These are phyloP conservation scores for Megatriorchis doriae DNA, from an alignment of 2,113 vertebrate genomes.

Conservation along the genomic window DNA sequence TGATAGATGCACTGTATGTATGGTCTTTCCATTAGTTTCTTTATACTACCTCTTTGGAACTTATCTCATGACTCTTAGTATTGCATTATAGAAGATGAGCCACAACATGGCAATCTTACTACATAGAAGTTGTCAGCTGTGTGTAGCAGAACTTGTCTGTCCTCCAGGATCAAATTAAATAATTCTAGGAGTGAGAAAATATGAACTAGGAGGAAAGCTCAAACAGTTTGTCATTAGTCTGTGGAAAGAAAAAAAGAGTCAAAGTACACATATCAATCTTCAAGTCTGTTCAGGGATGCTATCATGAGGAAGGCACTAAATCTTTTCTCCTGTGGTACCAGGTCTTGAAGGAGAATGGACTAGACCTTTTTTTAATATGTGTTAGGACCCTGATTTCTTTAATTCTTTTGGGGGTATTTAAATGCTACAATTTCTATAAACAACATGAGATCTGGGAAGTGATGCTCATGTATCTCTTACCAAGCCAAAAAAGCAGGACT, in stretches of 20 bases:
- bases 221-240: neutral
- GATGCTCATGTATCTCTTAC: neutral
- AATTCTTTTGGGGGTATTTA: neutral
- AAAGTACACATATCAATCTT: neutral
- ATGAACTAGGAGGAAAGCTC: neutral
- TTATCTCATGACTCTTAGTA: neutral
- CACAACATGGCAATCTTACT: neutral
- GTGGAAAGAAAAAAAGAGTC: neutral
- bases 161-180: neutral
- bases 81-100: neutral
- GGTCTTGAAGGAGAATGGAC: neutral
- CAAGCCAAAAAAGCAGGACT: neutral
- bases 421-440: neutral
- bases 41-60: neutral
- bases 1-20: neutral
- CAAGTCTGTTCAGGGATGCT: neutral
- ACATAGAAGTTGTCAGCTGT: neutral
- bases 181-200: neutral
- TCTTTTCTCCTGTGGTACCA: neutral
- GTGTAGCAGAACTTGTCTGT: neutral
- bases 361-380: neutral
- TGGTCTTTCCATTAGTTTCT: neutral
- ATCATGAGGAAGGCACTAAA: neutral
- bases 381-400: neutral
- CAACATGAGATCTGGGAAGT: neutral